These are phyloP conservation scores for Alligator sinensis DNA, from an alignment of 2,113 vertebrate species.

Conservation along the genomic window DNA sequence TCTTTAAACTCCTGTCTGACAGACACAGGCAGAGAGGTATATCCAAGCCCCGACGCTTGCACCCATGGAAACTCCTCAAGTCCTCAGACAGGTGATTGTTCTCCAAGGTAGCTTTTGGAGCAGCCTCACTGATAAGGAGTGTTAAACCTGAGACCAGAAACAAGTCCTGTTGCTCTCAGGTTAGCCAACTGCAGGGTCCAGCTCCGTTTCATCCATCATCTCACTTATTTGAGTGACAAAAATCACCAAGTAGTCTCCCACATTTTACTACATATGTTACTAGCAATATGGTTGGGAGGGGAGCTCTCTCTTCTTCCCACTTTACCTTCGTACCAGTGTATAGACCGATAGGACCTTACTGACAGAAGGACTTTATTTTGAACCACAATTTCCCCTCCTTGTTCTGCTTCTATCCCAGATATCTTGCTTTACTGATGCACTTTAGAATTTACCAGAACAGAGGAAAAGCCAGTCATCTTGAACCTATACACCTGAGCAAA, in stretches of 20 bases:
- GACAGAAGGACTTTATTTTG: not conserved
- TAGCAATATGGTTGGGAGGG: not conserved
- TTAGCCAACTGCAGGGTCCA: too few relatives aligned
- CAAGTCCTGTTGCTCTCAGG: too few relatives aligned
- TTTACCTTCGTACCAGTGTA: not conserved
- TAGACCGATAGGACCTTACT: not conserved
- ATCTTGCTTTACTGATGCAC: not conserved
- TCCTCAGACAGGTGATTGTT: too few relatives aligned
- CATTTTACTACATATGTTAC: not conserved
- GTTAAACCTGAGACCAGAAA: too few relatives aligned
- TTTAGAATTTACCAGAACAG: not conserved
- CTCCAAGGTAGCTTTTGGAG: too few relatives aligned
- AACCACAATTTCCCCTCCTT: not conserved
- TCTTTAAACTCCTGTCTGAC: not conserved
- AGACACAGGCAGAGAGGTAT: not conserved
- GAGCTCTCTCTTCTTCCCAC: not conserved
- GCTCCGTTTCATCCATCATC: too few relatives aligned
- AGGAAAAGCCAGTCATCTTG: not conserved
- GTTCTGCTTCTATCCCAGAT: not conserved
- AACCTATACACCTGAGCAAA: not conserved
- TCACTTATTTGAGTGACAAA: rapidly evolving
- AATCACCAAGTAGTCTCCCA: not conserved
- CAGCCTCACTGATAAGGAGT: too few relatives aligned
- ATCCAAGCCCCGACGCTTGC: too few relatives aligned
- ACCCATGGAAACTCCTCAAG: too few relatives aligned